Evolutionary conservation across 2,113 vertebrate species (phyloP), one percentile per base, ranked within the genome.

Genomic region (Notarius lentiginosus): DNA sequence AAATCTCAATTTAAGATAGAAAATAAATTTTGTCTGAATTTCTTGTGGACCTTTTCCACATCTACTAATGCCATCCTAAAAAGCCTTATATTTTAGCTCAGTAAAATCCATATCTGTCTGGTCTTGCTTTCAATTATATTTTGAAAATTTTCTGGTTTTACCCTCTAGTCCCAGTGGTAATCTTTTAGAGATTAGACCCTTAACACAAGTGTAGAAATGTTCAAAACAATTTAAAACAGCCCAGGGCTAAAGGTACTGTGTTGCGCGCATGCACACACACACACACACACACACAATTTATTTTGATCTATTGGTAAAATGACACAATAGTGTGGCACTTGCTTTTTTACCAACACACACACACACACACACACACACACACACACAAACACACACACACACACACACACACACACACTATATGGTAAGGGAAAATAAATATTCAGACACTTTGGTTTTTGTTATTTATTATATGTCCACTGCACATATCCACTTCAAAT

Each of bases 101-200:
- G 79, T 83, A 60, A 68, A 88, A 88, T 86, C 84, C 47, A 86
- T 88, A 85, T 30, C 73, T 55, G 61, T 65, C 79, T 86, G 84
- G 81, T 80, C 75, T 86, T 79, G 83, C 73, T 66, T 63, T 27
- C 49, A 41, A 15, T 20, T 70, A 86, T 82, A 82, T 60, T 79
- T 72, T 82, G 58, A 88, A 88, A 68, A 53, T 56, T 56, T 84
- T 24, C 53, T 84, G 66, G 66, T 20, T 18, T 55, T 72, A 70
- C 5, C 30, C 53, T 20, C 30, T 41, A 58, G 51, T 47, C 51
- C 18, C 27, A 58, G 47, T 56, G 27, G 53, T 72, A 58, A 72
- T 73, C n/a, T 84, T 73, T 84, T 58, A 84, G 72, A 84, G 27
- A 55, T 73, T 27, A 73, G 82, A n/a, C 5, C 9, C 49, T 22